These are phyloP conservation scores for Sarotherodon lohbergeri DNA, from an alignment of 2,113 vertebrate genomes.

Conservation along the genomic window DNA sequence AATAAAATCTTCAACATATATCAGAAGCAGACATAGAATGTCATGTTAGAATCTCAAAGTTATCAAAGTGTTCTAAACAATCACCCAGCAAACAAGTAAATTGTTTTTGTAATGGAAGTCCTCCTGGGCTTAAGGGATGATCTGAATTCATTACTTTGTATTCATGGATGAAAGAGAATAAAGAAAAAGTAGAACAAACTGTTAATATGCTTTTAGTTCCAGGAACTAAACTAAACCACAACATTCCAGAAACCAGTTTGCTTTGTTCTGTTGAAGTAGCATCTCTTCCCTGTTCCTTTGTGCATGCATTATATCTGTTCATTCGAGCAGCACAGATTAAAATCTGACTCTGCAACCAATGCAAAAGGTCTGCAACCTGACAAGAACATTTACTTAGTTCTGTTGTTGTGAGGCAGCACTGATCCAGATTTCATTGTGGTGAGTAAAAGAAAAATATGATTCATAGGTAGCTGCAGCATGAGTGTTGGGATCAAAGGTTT, in stretches of 20 bases:
- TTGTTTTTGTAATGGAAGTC: background rate
- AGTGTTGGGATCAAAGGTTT: background rate
- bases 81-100: background rate
- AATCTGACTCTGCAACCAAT: background rate
- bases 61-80: background rate
- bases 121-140: background rate
- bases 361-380: background rate
- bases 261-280: background rate
- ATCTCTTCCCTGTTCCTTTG: background rate
- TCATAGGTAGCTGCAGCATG: background rate
- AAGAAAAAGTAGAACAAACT: background rate
- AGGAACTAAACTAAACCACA: background rate
- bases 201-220: background rate
- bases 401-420: background rate
- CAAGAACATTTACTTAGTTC: background rate
- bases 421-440: background rate
- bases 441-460: background rate
- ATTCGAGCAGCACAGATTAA: background rate
- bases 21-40: background rate
- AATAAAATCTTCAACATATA: background rate
- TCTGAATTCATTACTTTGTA: background rate
- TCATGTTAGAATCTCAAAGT: background rate
- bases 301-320: background rate
- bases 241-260: background rate
- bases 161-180: background rate